Evolutionary conservation across 2,113 vertebrate species (phyloP).

Genomic region (Pycnonotus jocosus): DNA sequence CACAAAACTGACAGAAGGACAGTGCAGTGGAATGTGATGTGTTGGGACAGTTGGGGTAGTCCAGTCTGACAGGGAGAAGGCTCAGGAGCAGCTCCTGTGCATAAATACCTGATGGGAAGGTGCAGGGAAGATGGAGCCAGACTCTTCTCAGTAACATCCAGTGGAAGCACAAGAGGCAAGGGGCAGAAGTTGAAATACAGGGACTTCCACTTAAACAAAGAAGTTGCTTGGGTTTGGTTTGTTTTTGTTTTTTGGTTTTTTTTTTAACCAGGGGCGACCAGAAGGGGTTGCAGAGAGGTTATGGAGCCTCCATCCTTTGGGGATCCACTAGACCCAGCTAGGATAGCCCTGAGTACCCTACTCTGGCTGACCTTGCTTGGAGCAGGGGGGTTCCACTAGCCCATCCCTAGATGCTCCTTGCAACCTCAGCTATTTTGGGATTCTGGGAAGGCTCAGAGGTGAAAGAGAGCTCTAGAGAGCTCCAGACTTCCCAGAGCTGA

Average conservation of each 20-base stretch:
- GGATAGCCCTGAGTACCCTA: neutral
- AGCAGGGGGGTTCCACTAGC: neutral
- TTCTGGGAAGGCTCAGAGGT: neutral
- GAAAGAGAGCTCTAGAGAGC: neutral
- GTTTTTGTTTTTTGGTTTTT: too few species aligned
- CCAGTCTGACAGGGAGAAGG: neutral
- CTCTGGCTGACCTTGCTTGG: neutral
- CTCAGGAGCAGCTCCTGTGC: neutral
- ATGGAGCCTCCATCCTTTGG: neutral
- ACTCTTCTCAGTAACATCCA: neutral
- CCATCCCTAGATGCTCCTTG: neutral
- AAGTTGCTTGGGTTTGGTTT: neutral
- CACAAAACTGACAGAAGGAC: accelerated
- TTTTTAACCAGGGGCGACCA: neutral
- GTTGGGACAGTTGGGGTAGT: neutral
- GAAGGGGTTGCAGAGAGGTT: neutral
- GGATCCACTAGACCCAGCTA: neutral
- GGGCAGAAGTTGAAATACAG: neutral
- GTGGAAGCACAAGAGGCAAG: conserved; percentile 1
- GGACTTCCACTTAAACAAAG: neutral
- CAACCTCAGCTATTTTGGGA: neutral
- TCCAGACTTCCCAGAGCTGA: neutral
- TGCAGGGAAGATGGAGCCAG: neutral
- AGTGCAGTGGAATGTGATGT: too few species aligned
- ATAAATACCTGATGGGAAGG: neutral